phyloP scores from a whole-genome alignment of 2,797 vertebrate genomes.

The Crenuchus spilurus region DNA sequence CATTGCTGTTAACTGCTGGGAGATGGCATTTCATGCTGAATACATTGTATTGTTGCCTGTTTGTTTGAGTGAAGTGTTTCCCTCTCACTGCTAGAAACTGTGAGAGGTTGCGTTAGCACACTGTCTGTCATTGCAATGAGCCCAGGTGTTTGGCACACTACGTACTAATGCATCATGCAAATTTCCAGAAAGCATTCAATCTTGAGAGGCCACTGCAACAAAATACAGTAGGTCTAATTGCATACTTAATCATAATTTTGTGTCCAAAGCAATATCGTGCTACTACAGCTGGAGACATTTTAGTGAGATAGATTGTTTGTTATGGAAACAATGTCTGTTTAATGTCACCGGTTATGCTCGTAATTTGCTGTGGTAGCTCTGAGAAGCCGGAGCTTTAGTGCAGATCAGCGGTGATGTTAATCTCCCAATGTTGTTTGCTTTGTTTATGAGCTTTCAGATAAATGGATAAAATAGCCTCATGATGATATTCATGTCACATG shows the following conservation, averaged over 20 bases:
- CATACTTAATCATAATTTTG: constrained; percentile 16
- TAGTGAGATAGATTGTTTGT: constrained; percentile 5
- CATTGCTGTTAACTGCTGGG: background rate
- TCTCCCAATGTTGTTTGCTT: background rate
- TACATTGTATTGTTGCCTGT: background rate
- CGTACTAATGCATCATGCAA: constrained; percentile 34
- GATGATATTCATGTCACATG: constrained; percentile 11
- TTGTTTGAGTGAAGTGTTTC: background rate
- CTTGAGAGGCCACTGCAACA: background rate
- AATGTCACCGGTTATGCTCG: constrained; percentile 6
- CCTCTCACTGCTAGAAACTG: background rate
- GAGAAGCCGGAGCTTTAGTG: background rate
- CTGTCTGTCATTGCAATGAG: constrained; percentile 16
- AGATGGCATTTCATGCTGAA: background rate
- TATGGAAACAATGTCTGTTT: constrained; percentile 1
- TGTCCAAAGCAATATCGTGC: background rate
- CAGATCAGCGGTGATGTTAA: background rate
- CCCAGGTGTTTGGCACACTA: constrained; percentile 1
- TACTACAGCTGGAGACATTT: constrained; percentile 8
- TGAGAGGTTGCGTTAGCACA: background rate
- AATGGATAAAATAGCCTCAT: constrained; percentile 17
- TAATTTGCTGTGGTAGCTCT: too few relatives aligned
- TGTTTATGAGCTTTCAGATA: background rate
- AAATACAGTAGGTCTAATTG: constrained; percentile 17
- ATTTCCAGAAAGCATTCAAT: constrained; percentile 11